Conservation (phyloP, 2,113 vertebrate genomes). For the Etheostoma cragini region DNA sequence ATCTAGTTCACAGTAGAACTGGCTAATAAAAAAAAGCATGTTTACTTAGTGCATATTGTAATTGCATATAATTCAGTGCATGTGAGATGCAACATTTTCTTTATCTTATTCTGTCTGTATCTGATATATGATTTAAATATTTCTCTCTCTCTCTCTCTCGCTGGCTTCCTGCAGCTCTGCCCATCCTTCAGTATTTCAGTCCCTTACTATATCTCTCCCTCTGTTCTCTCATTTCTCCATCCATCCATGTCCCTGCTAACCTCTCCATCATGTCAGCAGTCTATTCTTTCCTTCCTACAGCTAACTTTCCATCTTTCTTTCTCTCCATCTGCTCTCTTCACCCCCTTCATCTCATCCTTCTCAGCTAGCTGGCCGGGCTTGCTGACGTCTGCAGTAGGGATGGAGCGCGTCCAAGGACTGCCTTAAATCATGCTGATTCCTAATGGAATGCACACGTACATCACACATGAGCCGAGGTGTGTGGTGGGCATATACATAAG, state of each 20-base stretch:
- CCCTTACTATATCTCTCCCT: constrained; percentile 16
- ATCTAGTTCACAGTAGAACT: neutral
- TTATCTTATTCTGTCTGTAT: constrained; percentile 3
- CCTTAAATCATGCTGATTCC: constrained; percentile 71
- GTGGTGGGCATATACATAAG: neutral
- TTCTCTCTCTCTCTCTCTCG: neutral
- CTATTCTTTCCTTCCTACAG: constrained; percentile 51
- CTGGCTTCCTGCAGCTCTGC: constrained; percentile 14
- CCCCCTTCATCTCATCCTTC: constrained; percentile 28
- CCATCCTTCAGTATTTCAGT: constrained; percentile 33
- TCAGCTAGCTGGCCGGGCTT: constrained; percentile 57
- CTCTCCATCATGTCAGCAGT: constrained; percentile 56
- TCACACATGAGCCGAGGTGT: constrained; percentile 29
- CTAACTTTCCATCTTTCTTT: constrained; percentile 36
- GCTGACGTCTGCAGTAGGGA: constrained; percentile 74
- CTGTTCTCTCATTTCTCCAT: constrained; percentile 39
- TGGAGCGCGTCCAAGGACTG: constrained; percentile 65
- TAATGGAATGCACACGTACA: constrained; percentile 55
- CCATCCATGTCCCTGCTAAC: constrained; percentile 36
- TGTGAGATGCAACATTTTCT: neutral
- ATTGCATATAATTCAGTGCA: neutral
- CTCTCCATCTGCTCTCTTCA: constrained; percentile 49
- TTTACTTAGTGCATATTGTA: neutral
- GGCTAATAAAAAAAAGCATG: no score
- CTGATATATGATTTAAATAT: constrained; percentile 3